Base-by-base conservation (phyloP, 2,113 vertebrate genomes). In the Corythoichthys intestinalis region DNA sequence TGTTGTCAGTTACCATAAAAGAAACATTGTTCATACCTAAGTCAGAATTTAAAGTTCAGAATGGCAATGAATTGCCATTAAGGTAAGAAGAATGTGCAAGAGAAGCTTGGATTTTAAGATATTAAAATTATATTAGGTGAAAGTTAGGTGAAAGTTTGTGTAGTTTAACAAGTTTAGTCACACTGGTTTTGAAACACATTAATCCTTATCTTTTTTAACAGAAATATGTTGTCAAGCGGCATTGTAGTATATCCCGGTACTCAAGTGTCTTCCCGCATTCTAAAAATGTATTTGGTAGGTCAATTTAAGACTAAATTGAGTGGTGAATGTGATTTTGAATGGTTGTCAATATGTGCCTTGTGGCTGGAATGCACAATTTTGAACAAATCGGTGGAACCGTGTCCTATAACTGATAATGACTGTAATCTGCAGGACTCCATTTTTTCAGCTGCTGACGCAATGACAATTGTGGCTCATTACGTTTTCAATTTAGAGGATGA, bases 401-500 rank as follows among this genome's bases (percentile, higher is more conserved):
- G 13, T 14, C 5, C 34, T 38, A 2, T 2, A 13, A 56, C 10
- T 3, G 28, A 56, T 58, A 34, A 35, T 7, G 10, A 34, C 53
- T 56, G 9, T 12, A 37, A 58, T 58, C 2, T 37, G 34, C 4
- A 37, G 13, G 39, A 62, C n/a, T 62, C 4, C 6, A n/a, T 46
- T 62, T 38, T 62, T 62, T 62, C 20, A 28, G 39, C 60, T 67
- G 68, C 12, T 72, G 72, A 80, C 71, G 68, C 70, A 62, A 47
- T 28, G 56, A 35, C 67, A 71, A 78, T 68, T 59, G 67, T 14
- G 60, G 67, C 79, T 79, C 68, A 59, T 86, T 85, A 77, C 48
- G 60, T 54, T 81, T 79, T 85, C 78, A 75, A 78, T 84, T 73
- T 76, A 68, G 69, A 69, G 62, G 67, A 54, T 69, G 77, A 79